Evolutionary conservation across 2,888 invertebrate species (phyloP).

Genomic region (Nasonia oneida): DNA sequence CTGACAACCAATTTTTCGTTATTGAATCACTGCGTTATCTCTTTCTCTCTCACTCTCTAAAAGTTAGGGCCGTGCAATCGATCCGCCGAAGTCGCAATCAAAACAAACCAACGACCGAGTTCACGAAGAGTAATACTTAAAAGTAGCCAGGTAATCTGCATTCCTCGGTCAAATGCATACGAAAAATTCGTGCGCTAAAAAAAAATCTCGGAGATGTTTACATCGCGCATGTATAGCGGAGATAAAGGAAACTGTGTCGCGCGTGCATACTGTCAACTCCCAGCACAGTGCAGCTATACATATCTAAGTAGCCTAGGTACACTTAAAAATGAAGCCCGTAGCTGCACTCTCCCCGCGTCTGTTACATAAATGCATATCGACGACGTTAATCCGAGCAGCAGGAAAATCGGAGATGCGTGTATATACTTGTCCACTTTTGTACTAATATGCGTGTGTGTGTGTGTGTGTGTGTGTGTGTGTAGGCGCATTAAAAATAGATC

Average conservation of each 20-base stretch:
- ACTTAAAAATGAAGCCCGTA: neutral
- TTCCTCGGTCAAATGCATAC: no score
- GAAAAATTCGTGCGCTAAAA: no score
- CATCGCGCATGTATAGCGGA: neutral
- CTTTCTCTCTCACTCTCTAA: no score
- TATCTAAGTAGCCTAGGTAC: neutral
- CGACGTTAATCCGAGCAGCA: neutral
- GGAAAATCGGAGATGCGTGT: neutral
- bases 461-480: neutral
- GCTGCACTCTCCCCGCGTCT: neutral
- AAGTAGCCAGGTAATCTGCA: no score
- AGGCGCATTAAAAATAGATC: slow-evolving; percentile 45
- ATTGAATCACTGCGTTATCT: neutral
- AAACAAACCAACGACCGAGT: neutral
- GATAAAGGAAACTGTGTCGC: neutral
- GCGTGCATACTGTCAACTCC: neutral
- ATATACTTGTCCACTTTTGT: no score
- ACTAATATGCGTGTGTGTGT: no score
- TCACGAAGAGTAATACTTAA: neutral
- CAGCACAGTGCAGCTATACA: neutral
- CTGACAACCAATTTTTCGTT: neutral
- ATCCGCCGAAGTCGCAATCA: neutral
- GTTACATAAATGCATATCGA: neutral
- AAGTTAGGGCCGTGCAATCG: neutral
- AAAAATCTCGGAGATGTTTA: no score